phyloP scores from a whole-genome alignment of 2,797 vertebrate species.

The Pangasius krempfi region DNA sequence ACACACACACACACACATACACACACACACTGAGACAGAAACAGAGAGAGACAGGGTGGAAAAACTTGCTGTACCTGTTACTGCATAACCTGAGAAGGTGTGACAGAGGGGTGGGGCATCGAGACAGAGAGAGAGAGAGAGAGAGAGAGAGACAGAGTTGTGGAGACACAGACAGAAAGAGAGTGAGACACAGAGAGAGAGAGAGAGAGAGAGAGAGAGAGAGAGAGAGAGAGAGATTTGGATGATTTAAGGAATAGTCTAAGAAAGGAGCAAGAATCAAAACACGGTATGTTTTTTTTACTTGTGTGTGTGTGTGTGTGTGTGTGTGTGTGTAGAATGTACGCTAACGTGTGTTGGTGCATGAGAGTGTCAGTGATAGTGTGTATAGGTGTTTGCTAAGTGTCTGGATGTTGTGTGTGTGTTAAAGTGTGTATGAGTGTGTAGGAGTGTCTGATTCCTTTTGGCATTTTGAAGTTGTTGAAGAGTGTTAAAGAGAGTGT shows the following conservation, averaged over 20 bases:
- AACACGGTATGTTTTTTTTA: slow-evolving; percentile 4
- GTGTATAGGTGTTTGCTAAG: background rate
- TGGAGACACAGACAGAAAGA: background rate
- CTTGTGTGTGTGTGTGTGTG: slow-evolving; percentile 14
- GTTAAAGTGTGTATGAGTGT: no score
- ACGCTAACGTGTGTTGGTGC: no score
- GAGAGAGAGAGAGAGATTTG: slow-evolving; percentile 46
- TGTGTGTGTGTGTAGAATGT: slow-evolving; percentile 10
- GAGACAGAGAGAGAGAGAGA: slow-evolving; percentile 20
- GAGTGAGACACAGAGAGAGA: slow-evolving; percentile 36
- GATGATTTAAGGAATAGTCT: background rate
- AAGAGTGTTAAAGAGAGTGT: background rate
- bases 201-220: slow-evolving; percentile 9
- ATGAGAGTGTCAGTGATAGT: no score
- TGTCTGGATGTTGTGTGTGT: background rate
- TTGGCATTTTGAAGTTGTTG: background rate
- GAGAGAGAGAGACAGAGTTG: slow-evolving; percentile 20
- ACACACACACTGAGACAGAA: background rate
- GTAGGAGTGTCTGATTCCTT: background rate
- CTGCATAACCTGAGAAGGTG: slow-evolving; percentile 78
- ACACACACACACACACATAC: slow-evolving; percentile 45
- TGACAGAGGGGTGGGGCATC: slow-evolving; percentile 64
- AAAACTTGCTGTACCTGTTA: slow-evolving; percentile 73
- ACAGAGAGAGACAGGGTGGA: slow-evolving; percentile 38
- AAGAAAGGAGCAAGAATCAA: background rate